These are phyloP conservation scores for Phlogophora meticulosa DNA, from an alignment of 2,888 invertebrate genomes.

Conservation along the genomic window DNA sequence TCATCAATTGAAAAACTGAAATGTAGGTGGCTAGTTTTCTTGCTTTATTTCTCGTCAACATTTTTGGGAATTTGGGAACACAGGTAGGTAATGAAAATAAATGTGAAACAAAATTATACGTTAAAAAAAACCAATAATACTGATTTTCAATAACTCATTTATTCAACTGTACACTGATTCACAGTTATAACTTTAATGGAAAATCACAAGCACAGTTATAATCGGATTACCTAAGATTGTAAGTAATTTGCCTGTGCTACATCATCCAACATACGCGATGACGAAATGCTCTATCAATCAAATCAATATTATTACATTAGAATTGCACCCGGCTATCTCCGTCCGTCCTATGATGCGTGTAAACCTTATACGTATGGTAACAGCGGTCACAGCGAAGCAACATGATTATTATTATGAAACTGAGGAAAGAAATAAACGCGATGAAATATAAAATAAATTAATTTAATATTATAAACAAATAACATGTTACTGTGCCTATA, in stretches of 20 bases:
- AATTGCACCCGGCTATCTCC: slow-evolving; percentile 65
- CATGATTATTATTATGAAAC: slow-evolving; percentile 71
- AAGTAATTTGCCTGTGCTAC: slow-evolving; percentile 81
- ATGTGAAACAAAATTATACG: background rate
- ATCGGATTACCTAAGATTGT: slow-evolving; percentile 73
- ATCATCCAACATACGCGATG: slow-evolving; percentile 70
- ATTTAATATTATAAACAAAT: slow-evolving; percentile 88
- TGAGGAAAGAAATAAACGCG: slow-evolving; percentile 80
- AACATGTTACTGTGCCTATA: slow-evolving; percentile 89
- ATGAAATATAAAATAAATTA: slow-evolving; percentile 87
- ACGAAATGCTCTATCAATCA: slow-evolving; percentile 74
- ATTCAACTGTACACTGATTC: slow-evolving; percentile 90
- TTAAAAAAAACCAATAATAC: slow-evolving; percentile 35
- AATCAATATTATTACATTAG: slow-evolving; percentile 71
- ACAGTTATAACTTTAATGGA: slow-evolving; percentile 83
- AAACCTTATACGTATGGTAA: slow-evolving; percentile 68
- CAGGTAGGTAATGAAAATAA: slow-evolving; percentile 8
- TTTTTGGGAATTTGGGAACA: slow-evolving; percentile 4
- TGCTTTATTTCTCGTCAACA: background rate
- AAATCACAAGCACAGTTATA: slow-evolving; percentile 86
- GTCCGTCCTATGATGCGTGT: slow-evolving; percentile 52
- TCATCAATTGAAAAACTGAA: no score
- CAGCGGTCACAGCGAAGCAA: slow-evolving; percentile 72
- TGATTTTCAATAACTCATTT: slow-evolving; percentile 88
- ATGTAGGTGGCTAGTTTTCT: no score